These are phyloP conservation scores for Pteropus rufus DNA, from an alignment of 2,797 vertebrate genomes.

Conservation along the genomic window DNA sequence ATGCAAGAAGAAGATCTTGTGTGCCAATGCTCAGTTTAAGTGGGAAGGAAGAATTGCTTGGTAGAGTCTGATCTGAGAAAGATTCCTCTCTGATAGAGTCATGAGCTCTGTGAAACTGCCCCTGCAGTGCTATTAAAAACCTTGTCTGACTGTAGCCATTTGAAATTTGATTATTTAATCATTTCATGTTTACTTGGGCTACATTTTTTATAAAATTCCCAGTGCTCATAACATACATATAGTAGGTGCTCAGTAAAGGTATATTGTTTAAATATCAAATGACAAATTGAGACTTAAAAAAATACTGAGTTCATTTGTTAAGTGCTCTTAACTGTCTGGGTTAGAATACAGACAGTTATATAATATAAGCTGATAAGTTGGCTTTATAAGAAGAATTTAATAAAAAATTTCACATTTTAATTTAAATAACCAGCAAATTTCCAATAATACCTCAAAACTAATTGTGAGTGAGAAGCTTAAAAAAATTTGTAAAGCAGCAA, in stretches of 20 bases:
- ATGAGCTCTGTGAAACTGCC: background rate
- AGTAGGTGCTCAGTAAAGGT: background rate
- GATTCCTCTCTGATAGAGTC: background rate
- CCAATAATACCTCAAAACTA: background rate
- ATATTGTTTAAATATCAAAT: background rate
- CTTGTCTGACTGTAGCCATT: background rate
- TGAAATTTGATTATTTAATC: slow-evolving; percentile 1
- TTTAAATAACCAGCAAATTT: background rate
- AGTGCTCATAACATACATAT: background rate
- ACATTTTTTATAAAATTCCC: background rate
- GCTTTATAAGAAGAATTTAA: background rate
- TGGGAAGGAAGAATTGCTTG: background rate
- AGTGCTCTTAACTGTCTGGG: background rate
- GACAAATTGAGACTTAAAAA: background rate
- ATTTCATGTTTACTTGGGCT: background rate
- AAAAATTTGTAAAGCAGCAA: background rate
- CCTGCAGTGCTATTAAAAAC: background rate
- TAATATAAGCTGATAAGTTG: background rate
- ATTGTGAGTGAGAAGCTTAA: background rate
- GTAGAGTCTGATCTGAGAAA: background rate
- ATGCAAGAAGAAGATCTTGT: background rate
- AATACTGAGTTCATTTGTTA: background rate
- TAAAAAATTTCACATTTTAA: background rate
- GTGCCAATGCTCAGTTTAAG: background rate
- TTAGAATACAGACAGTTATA: background rate